phyloP scores from a whole-genome alignment of 2,888 invertebrate species.

The Lithophane leautieri region DNA sequence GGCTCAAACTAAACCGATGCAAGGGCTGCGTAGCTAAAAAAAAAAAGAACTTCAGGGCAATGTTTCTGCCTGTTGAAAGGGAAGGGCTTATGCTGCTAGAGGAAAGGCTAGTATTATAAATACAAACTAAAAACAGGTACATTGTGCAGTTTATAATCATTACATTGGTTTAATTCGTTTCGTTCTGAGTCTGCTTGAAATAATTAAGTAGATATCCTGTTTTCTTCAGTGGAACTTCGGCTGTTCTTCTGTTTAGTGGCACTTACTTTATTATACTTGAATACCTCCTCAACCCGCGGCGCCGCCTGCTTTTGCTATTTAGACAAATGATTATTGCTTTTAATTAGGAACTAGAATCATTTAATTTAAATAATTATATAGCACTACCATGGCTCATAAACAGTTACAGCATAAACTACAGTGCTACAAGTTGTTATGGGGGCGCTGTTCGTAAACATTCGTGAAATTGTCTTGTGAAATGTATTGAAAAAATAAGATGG shows the following conservation, averaged over 20 bases:
- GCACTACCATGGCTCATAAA: slow-evolving; percentile 5
- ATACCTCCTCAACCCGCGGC: slow-evolving; percentile 47
- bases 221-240: slow-evolving; percentile 7
- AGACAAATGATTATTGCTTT: slow-evolving; percentile 60
- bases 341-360: slow-evolving; percentile 50
- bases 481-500: neutral
- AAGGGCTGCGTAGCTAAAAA: neutral
- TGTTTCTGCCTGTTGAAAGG: neutral
- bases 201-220: neutral
- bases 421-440: neutral
- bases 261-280: slow-evolving; percentile 48
- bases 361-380: slow-evolving; percentile 46
- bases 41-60: neutral
- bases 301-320: slow-evolving; percentile 51
- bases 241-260: slow-evolving; percentile 7
- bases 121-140: neutral
- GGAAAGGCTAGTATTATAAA: too few species aligned
- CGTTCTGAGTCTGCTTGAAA: neutral
- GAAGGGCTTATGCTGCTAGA: neutral
- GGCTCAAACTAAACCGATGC: neutral
- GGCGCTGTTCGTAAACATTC: neutral
- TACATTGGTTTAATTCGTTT: neutral
- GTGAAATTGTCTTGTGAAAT: neutral
- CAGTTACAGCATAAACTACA: neutral
- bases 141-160: neutral